Evolutionary conservation across 2,888 invertebrate species (phyloP).

Genomic region (Eledona agricola): DNA sequence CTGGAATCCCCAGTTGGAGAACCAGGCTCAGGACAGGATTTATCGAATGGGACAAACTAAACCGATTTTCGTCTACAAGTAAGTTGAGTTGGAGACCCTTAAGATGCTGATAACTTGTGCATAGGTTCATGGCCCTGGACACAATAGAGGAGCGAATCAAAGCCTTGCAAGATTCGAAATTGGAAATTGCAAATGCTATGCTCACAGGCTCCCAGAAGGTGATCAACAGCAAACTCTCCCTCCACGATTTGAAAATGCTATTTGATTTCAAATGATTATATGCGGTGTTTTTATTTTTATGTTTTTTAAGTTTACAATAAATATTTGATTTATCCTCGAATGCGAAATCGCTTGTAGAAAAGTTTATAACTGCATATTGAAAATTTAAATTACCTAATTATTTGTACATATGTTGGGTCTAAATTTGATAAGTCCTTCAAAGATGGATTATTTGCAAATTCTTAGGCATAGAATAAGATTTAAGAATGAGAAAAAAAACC

Average conservation of each 20-base stretch:
- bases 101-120: slow-evolving; percentile 5
- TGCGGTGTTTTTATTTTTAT: slow-evolving; percentile 1
- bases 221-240: slow-evolving; percentile 74
- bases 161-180: slow-evolving; percentile 80
- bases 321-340: too few relatives aligned
- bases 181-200: slow-evolving; percentile 79
- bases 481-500: too few relatives aligned
- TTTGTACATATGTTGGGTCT: too few relatives aligned
- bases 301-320: slow-evolving; percentile 2
- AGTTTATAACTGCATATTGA: too few relatives aligned
- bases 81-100: slow-evolving; percentile 48
- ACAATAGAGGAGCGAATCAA: slow-evolving; percentile 91
- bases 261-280: slow-evolving; percentile 63
- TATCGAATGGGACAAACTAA: slow-evolving; percentile 90
- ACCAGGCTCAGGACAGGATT: slow-evolving; percentile 93
- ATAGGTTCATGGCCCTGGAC: slow-evolving; percentile 81
- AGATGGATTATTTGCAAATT: too few relatives aligned
- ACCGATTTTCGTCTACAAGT: slow-evolving; percentile 85
- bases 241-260: slow-evolving; percentile 80
- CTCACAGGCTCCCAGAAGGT: slow-evolving; percentile 74
- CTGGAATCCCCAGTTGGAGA: slow-evolving; percentile 97
- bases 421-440: too few relatives aligned
- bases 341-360: too few relatives aligned
- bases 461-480: too few relatives aligned
- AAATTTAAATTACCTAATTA: too few relatives aligned